These are phyloP conservation scores for Diaprepes abbreviatus DNA, from an alignment of 2,888 invertebrate genomes.

Conservation along the genomic window DNA sequence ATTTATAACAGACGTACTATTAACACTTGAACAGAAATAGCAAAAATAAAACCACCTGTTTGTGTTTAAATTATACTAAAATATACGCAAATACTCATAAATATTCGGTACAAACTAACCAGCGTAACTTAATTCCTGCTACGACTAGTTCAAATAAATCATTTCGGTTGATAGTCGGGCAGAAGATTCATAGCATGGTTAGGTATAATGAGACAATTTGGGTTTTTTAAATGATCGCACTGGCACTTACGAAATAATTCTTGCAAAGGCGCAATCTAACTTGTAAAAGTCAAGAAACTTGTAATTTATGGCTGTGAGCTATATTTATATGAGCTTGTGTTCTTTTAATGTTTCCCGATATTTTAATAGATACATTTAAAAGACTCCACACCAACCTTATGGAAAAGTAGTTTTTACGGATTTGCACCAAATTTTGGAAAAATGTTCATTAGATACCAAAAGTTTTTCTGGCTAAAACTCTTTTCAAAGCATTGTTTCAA, in stretches of 20 bases:
- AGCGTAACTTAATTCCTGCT: slow-evolving; percentile 10
- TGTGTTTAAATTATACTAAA: too few species aligned
- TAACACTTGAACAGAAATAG: too few species aligned
- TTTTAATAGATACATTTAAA: too few species aligned
- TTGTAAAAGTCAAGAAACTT: slow-evolving; percentile 18
- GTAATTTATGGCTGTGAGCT: slow-evolving; percentile 24
- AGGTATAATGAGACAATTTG: slow-evolving; percentile 27
- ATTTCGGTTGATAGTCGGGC: slow-evolving; percentile 10
- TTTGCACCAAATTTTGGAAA: too few species aligned
- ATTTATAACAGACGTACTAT: too few species aligned
- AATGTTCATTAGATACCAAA: too few species aligned
- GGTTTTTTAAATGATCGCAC: slow-evolving; percentile 23
- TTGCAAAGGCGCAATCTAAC: slow-evolving; percentile 23
- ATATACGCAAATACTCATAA: slow-evolving; percentile 24
- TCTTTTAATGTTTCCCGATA: too few species aligned
- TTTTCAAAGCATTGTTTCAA: too few species aligned
- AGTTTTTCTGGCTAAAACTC: too few species aligned
- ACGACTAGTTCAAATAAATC: slow-evolving; percentile 28
- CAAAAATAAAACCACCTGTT: too few species aligned
- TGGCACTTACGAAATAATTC: slow-evolving; percentile 19
- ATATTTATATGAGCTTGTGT: slow-evolving; percentile 17
- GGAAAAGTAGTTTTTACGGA: too few species aligned
- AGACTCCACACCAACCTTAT: too few species aligned
- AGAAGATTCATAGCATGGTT: slow-evolving; percentile 35
- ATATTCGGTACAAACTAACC: slow-evolving; percentile 21